Percentiles rank a stretch among this genome's conserved stretches.
Conservation (phyloP, 2,113 vertebrate species). For the Galeopterus variegatus region DNA sequence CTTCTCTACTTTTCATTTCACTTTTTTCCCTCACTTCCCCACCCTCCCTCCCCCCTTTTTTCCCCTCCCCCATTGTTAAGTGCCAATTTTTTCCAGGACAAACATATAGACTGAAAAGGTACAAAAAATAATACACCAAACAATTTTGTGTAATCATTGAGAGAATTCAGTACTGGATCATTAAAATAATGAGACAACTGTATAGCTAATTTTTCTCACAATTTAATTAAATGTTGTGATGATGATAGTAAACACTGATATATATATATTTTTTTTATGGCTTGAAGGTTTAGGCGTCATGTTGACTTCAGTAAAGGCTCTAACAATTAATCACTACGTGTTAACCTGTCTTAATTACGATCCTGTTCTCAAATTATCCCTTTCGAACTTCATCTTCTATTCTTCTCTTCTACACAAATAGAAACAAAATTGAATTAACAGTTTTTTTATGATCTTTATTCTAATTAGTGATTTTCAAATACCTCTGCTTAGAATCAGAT, state of each 20-base stretch:
- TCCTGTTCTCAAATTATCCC: background rate
- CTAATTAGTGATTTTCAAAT: background rate
- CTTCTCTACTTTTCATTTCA: background rate
- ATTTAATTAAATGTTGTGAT: background rate
- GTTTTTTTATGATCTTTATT: background rate
- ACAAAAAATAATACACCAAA: background rate
- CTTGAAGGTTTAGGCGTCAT: background rate
- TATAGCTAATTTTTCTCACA: background rate
- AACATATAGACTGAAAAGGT: background rate
- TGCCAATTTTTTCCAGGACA: background rate
- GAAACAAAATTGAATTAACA: background rate
- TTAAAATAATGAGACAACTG: background rate
- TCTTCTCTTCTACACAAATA: background rate
- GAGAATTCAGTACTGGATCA: background rate
- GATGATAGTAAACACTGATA: background rate
- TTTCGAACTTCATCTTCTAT: background rate
- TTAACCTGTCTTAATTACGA: background rate
- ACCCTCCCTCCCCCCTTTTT: rapidly evolving
- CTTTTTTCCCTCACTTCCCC: rapidly evolving
- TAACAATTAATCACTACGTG: too few species aligned
- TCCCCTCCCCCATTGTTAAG: background rate
- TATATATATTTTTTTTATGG: background rate
- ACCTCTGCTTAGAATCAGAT: background rate
- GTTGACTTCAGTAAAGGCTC: background rate
- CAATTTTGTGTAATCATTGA: background rate